Base-by-base conservation (phyloP, 2,113 vertebrate species). In the Cyanistes caeruleus region DNA sequence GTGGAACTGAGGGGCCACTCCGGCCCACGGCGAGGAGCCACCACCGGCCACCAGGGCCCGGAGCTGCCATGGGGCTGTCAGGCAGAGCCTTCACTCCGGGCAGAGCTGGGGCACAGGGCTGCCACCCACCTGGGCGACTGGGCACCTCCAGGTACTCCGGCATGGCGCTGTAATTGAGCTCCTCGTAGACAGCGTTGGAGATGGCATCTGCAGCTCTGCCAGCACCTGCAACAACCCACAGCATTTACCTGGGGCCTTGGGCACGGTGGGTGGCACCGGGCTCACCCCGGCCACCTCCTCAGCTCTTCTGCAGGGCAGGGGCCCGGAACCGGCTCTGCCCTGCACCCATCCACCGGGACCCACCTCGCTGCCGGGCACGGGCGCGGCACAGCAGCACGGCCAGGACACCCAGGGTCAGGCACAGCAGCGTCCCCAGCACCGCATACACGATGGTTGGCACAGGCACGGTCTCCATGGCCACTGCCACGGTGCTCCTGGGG, bases 401-500 rank as follows among this genome's bases (percentile, higher is more conserved):
- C 90, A 93, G 55, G 60, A 27, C n/a, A 0, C 25, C 75, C 84
- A 93, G 37, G 15, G 65, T 39, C 87, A 94, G 80, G 90, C 75
- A 52, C 84, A 96, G 90, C 93, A 96, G 56, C 3, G 4, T 37
- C 55, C 90, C 95, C 80, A 96, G 80, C 31, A 94, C 80, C 84
- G 22, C 70, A 0, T 87, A 87, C 83, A 94, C 64, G 2, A 84
- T 30, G 0, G 6, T 3, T 22, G 59, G 9, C 49, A 63, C 21
- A 5, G 41, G 7, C 44, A 60, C 11, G 0, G 11, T 6, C 44
- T 39, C 25, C 6, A 1, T 2, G 0, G 2, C 12, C 12, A 18
- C 25, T 1, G 0, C 21, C 2, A 0, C 3, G 1, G 1, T 0
- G 10, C 1, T 17, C 17, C 23, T 5, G 27, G 52, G 48, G 28